Percentiles rank a stretch among this genome's conserved stretches.
Evolutionary conservation across 2,888 invertebrate genomes (phyloP).

Genomic region (Rambutsinella grinnellia): DNA sequence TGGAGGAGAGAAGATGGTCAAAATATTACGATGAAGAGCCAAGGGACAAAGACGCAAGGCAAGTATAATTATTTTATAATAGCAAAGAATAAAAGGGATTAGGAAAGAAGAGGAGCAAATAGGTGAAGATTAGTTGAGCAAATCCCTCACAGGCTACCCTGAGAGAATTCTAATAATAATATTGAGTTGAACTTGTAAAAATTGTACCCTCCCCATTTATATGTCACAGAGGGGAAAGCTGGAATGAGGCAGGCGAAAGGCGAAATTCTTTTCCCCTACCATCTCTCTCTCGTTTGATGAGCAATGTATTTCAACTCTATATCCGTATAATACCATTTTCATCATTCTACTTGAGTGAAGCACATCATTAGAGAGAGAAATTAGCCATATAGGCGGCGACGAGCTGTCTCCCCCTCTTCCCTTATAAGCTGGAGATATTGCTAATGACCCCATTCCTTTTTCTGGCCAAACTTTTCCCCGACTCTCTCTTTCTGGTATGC

Average conservation of each 20-base stretch:
- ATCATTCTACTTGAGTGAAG: conserved; percentile 32
- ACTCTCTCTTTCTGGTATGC: not conserved
- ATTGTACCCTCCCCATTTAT: too few relatives aligned
- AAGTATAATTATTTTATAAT: too few relatives aligned
- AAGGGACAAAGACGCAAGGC: conserved; percentile 78
- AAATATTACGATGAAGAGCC: conserved; percentile 83
- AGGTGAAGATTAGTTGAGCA: not conserved
- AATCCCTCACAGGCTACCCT: too few relatives aligned
- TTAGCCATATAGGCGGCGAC: conserved; percentile 21
- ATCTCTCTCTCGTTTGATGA: too few relatives aligned
- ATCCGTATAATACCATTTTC: conserved; percentile 24
- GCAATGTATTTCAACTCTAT: too few relatives aligned
- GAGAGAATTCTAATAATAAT: too few relatives aligned
- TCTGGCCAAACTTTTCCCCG: not conserved
- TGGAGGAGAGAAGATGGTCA: conserved; percentile 89
- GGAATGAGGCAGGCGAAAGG: too few relatives aligned
- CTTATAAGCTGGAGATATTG: not conserved
- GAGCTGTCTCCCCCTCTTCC: not conserved
- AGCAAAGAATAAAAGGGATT: not conserved
- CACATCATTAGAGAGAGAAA: conserved; percentile 28
- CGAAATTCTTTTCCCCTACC: too few relatives aligned
- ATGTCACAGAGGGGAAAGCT: too few relatives aligned
- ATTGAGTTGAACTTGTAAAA: too few relatives aligned
- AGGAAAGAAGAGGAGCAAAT: not conserved
- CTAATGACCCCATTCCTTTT: conserved; percentile 45